phyloP scores from a whole-genome alignment of 2,888 invertebrate species.

The Lathronympha strigana region DNA sequence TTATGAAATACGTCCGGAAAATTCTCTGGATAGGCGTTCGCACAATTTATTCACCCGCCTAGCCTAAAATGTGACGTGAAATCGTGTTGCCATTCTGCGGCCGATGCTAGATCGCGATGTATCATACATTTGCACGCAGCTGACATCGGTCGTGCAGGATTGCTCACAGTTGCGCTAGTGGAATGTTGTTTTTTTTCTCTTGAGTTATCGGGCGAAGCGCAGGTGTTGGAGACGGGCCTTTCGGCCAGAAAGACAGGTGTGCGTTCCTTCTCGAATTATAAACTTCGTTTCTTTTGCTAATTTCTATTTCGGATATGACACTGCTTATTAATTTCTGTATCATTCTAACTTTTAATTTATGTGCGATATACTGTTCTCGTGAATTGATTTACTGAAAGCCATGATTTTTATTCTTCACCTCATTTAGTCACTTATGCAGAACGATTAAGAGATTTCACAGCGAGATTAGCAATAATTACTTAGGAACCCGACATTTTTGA shows the following conservation, averaged over 20 bases:
- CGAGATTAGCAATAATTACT: constrained; percentile 4
- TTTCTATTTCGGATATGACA: constrained; percentile 18
- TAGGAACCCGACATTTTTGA: neutral
- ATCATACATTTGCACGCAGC: constrained; percentile 44
- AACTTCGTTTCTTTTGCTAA: constrained; percentile 52
- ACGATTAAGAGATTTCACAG: neutral
- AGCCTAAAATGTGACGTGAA: constrained; percentile 52
- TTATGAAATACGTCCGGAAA: constrained; percentile 65
- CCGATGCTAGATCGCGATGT: constrained; percentile 41
- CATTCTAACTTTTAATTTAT: neutral
- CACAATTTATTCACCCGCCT: constrained; percentile 55
- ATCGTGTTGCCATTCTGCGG: constrained; percentile 51
- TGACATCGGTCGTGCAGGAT: constrained; percentile 31
- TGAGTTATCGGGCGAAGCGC: constrained; percentile 45
- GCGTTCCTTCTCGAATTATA: constrained; percentile 46
- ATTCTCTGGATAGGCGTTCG: constrained; percentile 57
- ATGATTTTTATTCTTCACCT: neutral
- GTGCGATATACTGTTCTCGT: too few species aligned
- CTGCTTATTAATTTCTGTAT: neutral
- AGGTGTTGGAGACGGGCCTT: constrained; percentile 50
- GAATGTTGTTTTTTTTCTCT: constrained; percentile 40
- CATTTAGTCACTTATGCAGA: neutral
- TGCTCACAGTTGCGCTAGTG: constrained; percentile 41
- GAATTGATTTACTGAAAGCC: constrained; percentile 5
- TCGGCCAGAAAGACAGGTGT: constrained; percentile 62